These are phyloP conservation scores for Parazoanthus swiftii DNA, from an alignment of 92 coral and sea anemone genomes.

Conservation along the genomic window DNA sequence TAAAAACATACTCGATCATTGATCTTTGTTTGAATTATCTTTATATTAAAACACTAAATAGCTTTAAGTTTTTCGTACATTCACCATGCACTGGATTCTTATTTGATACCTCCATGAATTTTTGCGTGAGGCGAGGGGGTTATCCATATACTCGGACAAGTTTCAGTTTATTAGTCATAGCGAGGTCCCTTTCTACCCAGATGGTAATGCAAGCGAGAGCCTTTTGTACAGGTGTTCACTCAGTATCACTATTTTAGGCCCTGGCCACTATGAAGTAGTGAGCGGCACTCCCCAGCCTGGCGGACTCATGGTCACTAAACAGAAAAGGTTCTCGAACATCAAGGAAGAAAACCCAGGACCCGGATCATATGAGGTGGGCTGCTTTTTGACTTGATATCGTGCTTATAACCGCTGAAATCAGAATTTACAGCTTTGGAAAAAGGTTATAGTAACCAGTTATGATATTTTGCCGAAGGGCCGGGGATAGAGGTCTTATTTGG, in stretches of 20 bases:
- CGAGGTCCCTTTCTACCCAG: neutral
- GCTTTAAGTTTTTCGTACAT: too few relatives aligned
- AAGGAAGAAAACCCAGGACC: constrained; percentile 91
- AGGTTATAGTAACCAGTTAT: neutral
- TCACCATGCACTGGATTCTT: too few relatives aligned
- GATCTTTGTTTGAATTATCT: too few relatives aligned
- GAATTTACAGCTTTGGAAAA: neutral
- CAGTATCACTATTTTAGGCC: constrained; percentile 58
- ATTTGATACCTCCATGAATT: too few relatives aligned
- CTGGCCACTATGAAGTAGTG: constrained; percentile 83
- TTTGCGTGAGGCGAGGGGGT: too few relatives aligned
- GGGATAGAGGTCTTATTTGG: too few relatives aligned
- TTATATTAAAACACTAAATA: too few relatives aligned
- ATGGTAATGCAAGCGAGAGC: neutral
- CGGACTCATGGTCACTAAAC: constrained; percentile 91
- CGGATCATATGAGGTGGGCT: constrained; percentile 90
- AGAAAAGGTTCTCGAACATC: constrained; percentile 65
- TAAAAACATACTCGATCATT: too few relatives aligned
- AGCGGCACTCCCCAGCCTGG: constrained; percentile 52
- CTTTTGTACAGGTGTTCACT: neutral
- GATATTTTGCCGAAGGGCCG: too few relatives aligned
- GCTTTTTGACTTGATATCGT: neutral
- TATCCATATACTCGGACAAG: too few relatives aligned
- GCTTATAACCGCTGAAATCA: neutral
- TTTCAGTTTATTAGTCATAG: too few relatives aligned